These are phyloP conservation scores for Burhinus bistriatus DNA, from an alignment of 2,113 vertebrate genomes.

Conservation along the genomic window DNA sequence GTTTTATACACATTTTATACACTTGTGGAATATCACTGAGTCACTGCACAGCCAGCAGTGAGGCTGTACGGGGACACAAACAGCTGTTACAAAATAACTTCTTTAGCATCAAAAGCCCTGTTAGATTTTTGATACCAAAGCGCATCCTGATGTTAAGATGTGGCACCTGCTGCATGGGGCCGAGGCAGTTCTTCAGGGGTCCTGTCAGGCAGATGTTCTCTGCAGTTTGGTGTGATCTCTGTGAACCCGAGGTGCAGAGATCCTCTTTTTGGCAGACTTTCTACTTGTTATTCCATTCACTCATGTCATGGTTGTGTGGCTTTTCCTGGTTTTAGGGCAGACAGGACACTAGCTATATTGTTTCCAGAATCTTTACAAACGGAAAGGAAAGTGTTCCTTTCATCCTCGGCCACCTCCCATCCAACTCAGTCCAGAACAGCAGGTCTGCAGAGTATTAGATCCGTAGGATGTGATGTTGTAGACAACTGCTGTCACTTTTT, in stretches of 20 bases:
- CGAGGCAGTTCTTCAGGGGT: background rate
- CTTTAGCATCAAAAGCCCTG: background rate
- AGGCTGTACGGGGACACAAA: background rate
- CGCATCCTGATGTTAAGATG: background rate
- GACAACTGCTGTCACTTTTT: background rate
- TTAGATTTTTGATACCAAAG: background rate
- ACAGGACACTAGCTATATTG: accelerated
- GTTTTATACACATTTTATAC: background rate
- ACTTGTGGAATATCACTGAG: background rate
- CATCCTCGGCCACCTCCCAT: background rate
- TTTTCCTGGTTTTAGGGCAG: background rate
- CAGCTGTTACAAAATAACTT: background rate
- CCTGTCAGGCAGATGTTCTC: background rate
- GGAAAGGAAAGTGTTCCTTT: background rate
- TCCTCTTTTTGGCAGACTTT: background rate
- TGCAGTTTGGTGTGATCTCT: background rate
- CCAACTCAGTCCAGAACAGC: background rate
- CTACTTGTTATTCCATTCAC: background rate
- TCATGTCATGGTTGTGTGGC: accelerated
- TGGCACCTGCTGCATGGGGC: background rate
- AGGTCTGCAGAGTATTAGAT: background rate
- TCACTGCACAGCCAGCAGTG: background rate
- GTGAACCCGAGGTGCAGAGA: accelerated
- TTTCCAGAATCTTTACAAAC: background rate
- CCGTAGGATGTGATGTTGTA: background rate